Evolutionary conservation across 2,888 invertebrate genomes (phyloP).

Genomic region (Stenotaenia linearis): DNA sequence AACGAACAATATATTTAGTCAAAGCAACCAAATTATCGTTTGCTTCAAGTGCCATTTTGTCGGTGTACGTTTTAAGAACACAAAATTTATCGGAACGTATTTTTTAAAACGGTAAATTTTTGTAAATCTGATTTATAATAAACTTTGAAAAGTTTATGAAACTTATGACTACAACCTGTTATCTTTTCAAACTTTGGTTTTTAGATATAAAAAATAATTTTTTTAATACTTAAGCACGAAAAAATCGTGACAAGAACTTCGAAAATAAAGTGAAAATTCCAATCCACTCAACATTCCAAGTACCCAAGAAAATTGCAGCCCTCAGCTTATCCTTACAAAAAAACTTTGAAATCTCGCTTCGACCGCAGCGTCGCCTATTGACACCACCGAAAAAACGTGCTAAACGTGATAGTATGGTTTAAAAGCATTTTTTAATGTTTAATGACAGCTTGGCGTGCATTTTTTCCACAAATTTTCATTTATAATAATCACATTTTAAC

Average conservation of each 20-base stretch:
- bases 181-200: too few species aligned
- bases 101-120: too few species aligned
- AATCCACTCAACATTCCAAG: constrained; percentile 7
- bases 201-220: neutral
- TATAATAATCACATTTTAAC: neutral
- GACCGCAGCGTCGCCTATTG: neutral
- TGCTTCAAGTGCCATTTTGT: too few species aligned
- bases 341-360: neutral
- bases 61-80: too few species aligned
- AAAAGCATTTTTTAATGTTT: neutral
- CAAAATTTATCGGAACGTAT: too few species aligned
- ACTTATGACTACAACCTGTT: too few species aligned
- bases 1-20: too few species aligned
- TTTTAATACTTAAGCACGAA: neutral
- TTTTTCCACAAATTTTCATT: neutral
- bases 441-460: neutral
- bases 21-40: too few species aligned
- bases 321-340: neutral
- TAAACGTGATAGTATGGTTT: neutral
- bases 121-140: too few species aligned
- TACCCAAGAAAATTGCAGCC: neutral
- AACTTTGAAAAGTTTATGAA: too few species aligned
- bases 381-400: neutral
- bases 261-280: constrained; percentile 21
- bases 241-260: neutral